Evolutionary conservation across 2,797 vertebrate species (phyloP).

Genomic region (Sebastolobus alascanus): DNA sequence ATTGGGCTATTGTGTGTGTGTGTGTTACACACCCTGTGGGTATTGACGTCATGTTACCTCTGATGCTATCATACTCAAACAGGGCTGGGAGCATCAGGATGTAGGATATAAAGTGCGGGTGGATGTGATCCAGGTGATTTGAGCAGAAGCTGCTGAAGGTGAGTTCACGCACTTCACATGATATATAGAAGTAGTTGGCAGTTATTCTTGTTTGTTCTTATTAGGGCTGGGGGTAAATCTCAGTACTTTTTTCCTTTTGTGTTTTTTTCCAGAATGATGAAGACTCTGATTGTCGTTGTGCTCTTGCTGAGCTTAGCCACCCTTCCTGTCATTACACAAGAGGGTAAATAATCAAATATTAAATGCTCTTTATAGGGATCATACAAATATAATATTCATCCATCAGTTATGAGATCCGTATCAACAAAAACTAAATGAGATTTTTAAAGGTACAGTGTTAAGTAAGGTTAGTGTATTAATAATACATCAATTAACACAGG

Average conservation of each 20-base stretch:
- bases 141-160: background rate
- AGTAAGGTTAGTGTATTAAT: background rate
- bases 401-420: too few species aligned
- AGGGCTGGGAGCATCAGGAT: background rate
- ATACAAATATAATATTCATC: too few species aligned
- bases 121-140: background rate
- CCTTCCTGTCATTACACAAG: background rate
- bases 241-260: background rate
- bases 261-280: background rate
- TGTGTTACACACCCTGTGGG: background rate
- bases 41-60: background rate
- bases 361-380: background rate
- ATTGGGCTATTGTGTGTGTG: too few species aligned
- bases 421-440: too few species aligned
- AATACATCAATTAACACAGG: background rate
- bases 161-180: background rate
- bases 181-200: fast-evolving
- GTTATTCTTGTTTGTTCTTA: background rate
- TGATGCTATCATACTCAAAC: background rate
- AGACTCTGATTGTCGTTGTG: background rate
- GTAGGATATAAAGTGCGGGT: background rate
- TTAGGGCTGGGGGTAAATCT: background rate
- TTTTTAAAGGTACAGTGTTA: background rate
- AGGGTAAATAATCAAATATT: background rate
- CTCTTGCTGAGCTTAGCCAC: background rate